Evolutionary conservation across 1,140 invertebrate genomes (phyloP).

Genomic region (Bactericera cockerelli): DNA sequence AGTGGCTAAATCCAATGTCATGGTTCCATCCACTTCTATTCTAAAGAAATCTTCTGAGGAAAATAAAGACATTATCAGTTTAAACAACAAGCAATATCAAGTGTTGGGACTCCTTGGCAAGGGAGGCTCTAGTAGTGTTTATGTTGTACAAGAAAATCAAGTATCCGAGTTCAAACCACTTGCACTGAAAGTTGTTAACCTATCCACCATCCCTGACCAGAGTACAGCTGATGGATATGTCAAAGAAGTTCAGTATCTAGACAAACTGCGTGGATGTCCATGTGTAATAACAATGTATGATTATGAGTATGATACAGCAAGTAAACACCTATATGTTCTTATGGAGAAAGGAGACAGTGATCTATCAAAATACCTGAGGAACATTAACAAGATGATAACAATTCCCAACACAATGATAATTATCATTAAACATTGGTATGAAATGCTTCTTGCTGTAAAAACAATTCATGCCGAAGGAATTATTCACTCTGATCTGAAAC

Average conservation of each 20-base stretch:
- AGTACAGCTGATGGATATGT: slow-evolving; percentile 59
- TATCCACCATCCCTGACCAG: slow-evolving; percentile 45
- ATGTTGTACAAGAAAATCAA: slow-evolving; percentile 19
- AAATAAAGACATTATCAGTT: slow-evolving; percentile 12
- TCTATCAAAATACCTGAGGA: slow-evolving; percentile 57
- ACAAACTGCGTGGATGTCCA: slow-evolving; percentile 63
- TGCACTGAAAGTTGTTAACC: slow-evolving; percentile 37
- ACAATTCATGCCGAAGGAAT: slow-evolving; percentile 84
- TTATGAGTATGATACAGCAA: slow-evolving; percentile 44
- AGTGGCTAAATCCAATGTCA: background rate
- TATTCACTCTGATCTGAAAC: slow-evolving; percentile 93
- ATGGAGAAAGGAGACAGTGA: slow-evolving; percentile 90
- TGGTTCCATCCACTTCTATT: slow-evolving; percentile 7
- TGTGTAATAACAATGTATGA: slow-evolving; percentile 73
- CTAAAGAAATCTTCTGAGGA: slow-evolving; percentile 5
- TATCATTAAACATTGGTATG: slow-evolving; percentile 78
- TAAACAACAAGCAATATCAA: slow-evolving; percentile 21
- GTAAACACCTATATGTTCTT: slow-evolving; percentile 56
- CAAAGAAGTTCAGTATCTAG: slow-evolving; percentile 79
- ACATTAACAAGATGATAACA: slow-evolving; percentile 36
- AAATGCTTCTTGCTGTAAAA: slow-evolving; percentile 82
- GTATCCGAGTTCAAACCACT: slow-evolving; percentile 5
- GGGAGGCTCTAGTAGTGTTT: slow-evolving; percentile 25
- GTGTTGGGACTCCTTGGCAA: slow-evolving; percentile 22
- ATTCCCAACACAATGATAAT: slow-evolving; percentile 44